phyloP scores from a whole-genome alignment of 2,888 invertebrate species.

The Drosophila neotestacea region DNA sequence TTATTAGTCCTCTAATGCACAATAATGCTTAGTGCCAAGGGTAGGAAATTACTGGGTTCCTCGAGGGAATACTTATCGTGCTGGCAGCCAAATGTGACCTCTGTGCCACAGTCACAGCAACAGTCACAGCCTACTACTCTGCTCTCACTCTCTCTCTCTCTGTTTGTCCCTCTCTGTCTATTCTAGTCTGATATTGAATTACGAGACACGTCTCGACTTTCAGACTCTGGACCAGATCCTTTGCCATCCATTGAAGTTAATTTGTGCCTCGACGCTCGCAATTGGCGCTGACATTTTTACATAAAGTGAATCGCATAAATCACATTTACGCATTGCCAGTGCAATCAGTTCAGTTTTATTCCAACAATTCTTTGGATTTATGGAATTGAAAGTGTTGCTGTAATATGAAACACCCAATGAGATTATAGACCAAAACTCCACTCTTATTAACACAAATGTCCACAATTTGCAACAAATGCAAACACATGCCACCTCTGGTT shows the following conservation, averaged over 20 bases:
- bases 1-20: conserved; percentile 84
- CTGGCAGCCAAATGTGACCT: conserved; percentile 83
- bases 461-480: conserved; percentile 57
- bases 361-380: conserved; percentile 27
- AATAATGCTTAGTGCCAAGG: conserved; percentile 83
- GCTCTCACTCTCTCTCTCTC: background rate
- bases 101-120: conserved; percentile 52
- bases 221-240: conserved; percentile 48
- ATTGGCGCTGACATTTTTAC: conserved; percentile 82
- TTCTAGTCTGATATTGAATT: conserved; percentile 70
- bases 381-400: conserved; percentile 55
- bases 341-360: conserved; percentile 71
- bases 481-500: conserved; percentile 21
- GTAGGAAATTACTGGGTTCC: conserved; percentile 81
- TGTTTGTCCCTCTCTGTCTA: background rate
- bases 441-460: conserved; percentile 74
- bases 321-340: conserved; percentile 80
- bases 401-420: conserved; percentile 64
- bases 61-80: conserved; percentile 80
- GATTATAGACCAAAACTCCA: conserved; percentile 45
- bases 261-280: conserved; percentile 68
- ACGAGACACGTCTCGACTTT: conserved; percentile 83
- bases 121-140: conserved; percentile 21
- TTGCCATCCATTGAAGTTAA: conserved; percentile 61
- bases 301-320: conserved; percentile 76